These are phyloP conservation scores for Drosophila busckii DNA, from an alignment of 1,140 invertebrate species.

Conservation along the genomic window DNA sequence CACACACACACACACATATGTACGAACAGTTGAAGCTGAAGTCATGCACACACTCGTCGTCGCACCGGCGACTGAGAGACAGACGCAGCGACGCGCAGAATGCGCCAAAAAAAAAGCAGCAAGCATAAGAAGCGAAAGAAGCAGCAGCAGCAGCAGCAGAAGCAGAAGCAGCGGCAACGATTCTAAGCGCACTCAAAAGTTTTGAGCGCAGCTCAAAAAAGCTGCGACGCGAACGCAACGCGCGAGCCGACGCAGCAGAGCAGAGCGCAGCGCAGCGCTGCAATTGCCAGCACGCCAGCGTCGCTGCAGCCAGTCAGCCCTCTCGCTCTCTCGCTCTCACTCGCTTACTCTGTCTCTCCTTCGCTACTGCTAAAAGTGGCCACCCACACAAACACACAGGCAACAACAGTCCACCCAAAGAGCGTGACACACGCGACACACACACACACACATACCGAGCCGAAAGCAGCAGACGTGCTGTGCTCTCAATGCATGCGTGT, in stretches of 20 bases:
- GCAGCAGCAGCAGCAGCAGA: neutral
- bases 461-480: conserved; percentile 12
- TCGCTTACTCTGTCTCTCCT: too few relatives aligned
- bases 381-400: conserved; percentile 36
- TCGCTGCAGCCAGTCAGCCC: conserved; percentile 21
- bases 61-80: too few relatives aligned
- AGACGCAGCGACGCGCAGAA: conserved; percentile 52
- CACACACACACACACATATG: conserved; percentile 24
- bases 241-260: neutral
- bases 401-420: conserved; percentile 28
- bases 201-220: conserved; percentile 37
- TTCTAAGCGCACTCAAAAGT: conserved; percentile 23
- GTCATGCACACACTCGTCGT: conserved; percentile 14
- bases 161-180: conserved; percentile 6
- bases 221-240: too few relatives aligned
- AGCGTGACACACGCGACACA: conserved; percentile 37
- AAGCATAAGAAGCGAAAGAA: conserved; percentile 9
- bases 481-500: conserved; percentile 9
- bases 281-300: conserved; percentile 10
- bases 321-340: too few relatives aligned
- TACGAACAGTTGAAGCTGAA: conserved; percentile 3
- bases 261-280: conserved; percentile 17
- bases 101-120: conserved; percentile 43
- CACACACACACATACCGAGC: conserved; percentile 14
- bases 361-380: conserved; percentile 19